Evolutionary conservation across 1,140 invertebrate species (phyloP).

Genomic region (Pogonognathellus flavescens): DNA sequence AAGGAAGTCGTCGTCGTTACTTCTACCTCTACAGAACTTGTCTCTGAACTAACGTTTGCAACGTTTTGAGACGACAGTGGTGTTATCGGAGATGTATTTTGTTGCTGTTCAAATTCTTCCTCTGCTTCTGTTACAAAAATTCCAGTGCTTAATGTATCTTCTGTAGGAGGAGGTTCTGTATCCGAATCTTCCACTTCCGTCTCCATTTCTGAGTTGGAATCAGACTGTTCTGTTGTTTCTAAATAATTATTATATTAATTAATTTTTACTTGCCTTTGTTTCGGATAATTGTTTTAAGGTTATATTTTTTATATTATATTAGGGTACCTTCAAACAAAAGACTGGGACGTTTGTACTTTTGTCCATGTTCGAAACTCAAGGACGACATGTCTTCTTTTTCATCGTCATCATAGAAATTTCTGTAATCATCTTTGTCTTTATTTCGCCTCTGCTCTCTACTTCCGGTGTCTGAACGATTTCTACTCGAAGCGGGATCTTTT

Average conservation of each 20-base stretch:
- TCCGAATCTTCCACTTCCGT: not conserved
- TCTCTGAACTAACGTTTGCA: not conserved
- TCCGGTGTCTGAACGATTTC: slow-evolving; percentile 56
- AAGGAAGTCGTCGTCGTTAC: not conserved
- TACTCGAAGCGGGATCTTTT: not conserved
- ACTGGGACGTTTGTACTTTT: not conserved
- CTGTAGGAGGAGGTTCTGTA: not conserved
- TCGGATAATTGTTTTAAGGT: too few species aligned
- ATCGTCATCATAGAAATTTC: slow-evolving; percentile 60
- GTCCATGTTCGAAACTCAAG: slow-evolving; percentile 25
- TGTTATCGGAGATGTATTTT: not conserved
- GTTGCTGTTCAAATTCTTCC: not conserved
- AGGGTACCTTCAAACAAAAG: slow-evolving; percentile 53
- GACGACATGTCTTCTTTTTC: slow-evolving; percentile 56
- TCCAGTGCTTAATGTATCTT: slow-evolving; percentile 2
- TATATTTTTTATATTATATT: not conserved
- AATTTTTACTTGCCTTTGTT: too few species aligned
- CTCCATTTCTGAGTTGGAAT: slow-evolving; percentile 52
- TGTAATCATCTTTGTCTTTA: slow-evolving; percentile 56
- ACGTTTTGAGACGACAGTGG: not conserved
- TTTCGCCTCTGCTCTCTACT: slow-evolving; percentile 65
- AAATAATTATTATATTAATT: too few species aligned
- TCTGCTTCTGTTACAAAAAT: not conserved
- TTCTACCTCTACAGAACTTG: not conserved
- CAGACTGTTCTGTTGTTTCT: slow-evolving; percentile 52